Evolutionary conservation across 2,113 vertebrate species (phyloP).

Genomic region (Phalacrocorax aristotelis): DNA sequence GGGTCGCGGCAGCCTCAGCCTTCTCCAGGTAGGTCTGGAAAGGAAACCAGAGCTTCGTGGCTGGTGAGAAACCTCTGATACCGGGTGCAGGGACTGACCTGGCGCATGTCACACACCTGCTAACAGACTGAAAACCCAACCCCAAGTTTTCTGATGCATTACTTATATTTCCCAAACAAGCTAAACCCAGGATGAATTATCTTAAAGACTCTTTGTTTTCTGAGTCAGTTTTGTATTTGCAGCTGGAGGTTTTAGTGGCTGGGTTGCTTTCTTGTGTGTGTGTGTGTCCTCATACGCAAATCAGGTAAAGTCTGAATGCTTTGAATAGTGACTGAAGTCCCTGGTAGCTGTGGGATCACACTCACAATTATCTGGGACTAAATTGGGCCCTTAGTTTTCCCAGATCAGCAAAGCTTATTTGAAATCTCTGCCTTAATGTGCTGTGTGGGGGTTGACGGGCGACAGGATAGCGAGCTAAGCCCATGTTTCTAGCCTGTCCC

Average conservation of each 20-base stretch:
- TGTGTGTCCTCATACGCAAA: background rate
- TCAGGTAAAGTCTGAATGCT: background rate
- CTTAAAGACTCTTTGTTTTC: background rate
- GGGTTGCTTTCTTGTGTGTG: background rate
- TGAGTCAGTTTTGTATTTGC: background rate
- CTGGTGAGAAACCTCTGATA: background rate
- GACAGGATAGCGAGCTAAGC: background rate
- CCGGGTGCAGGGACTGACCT: background rate
- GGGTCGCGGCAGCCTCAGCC: background rate
- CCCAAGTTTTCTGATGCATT: background rate
- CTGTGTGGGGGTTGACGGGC: background rate
- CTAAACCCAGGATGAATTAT: background rate
- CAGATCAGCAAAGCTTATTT: background rate
- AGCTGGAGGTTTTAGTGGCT: background rate
- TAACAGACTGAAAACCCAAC: background rate
- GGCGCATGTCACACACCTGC: accelerated
- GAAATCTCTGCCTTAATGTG: background rate
- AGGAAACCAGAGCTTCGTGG: background rate
- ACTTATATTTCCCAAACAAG: background rate
- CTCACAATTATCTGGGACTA: background rate
- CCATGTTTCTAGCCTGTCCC: background rate
- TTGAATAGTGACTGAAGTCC: background rate
- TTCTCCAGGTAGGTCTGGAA: background rate
- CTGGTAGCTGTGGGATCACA: background rate
- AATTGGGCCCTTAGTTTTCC: background rate